A percentile compares a stretch with the other conserved stretches of the same genome.
phyloP scores from a whole-genome alignment of 2,888 invertebrate genomes.

The Monopis laevigella region DNA sequence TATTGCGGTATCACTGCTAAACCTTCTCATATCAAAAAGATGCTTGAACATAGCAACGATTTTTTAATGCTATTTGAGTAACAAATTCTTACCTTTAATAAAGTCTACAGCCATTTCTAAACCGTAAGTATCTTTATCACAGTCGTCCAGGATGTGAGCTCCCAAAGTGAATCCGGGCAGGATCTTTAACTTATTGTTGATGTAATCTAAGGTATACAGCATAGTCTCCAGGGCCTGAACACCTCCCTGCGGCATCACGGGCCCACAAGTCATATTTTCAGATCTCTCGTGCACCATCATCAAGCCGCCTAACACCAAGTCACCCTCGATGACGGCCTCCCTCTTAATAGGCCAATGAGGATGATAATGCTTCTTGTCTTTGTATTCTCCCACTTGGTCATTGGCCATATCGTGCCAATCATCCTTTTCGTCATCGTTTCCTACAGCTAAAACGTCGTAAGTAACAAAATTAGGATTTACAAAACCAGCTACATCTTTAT shows the following conservation, averaged over 20 bases:
- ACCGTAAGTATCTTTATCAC: slow-evolving; percentile 95
- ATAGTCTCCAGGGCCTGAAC: slow-evolving; percentile 91
- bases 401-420: slow-evolving; percentile 50
- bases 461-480: too few relatives aligned
- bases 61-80: too few relatives aligned
- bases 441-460: slow-evolving; percentile 18
- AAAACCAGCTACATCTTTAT: too few relatives aligned
- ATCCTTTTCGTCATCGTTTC: slow-evolving; percentile 26
- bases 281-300: slow-evolving; percentile 95
- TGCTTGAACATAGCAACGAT: too few relatives aligned
- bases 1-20: too few relatives aligned
- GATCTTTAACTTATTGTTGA: slow-evolving; percentile 72
- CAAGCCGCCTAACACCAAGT: slow-evolving; percentile 87
- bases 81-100: slow-evolving; percentile 82
- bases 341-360: slow-evolving; percentile 83
- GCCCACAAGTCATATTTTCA: slow-evolving; percentile 88
- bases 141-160: slow-evolving; percentile 91
- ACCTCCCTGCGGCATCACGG: slow-evolving; percentile 93
- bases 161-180: slow-evolving; percentile 84
- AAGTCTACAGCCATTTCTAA: slow-evolving; percentile 96
- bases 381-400: slow-evolving; percentile 46
- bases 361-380: slow-evolving; percentile 40
- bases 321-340: slow-evolving; percentile 88
- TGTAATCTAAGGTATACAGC: slow-evolving; percentile 87
- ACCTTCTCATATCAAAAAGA: too few relatives aligned